phyloP scores from a whole-genome alignment of 2,113 vertebrate genomes.

The Entomyzon cyanotis region DNA sequence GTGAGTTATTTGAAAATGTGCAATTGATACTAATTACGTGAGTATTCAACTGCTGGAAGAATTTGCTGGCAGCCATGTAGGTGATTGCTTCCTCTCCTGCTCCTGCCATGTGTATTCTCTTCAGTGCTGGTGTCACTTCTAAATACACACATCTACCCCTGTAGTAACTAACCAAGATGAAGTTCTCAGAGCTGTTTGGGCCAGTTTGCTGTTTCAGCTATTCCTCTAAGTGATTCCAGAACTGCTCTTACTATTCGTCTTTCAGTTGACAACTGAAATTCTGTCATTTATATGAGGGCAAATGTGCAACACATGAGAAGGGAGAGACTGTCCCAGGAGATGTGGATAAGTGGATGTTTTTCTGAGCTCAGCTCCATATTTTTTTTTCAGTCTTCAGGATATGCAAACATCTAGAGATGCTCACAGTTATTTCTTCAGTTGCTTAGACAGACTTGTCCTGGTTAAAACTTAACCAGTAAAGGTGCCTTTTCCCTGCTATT shows the following conservation, averaged over 20 bases:
- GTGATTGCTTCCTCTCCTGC: background rate
- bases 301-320: background rate
- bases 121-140: background rate
- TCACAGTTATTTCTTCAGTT: background rate
- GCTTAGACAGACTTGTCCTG: background rate
- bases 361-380: background rate
- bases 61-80: background rate
- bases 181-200: background rate
- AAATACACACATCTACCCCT: background rate
- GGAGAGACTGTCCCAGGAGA: background rate
- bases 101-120: background rate
- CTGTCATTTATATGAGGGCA: background rate
- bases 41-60: background rate
- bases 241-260: background rate
- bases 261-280: background rate
- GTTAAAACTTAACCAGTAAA: background rate
- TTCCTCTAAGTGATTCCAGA: background rate
- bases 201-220: background rate
- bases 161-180: background rate
- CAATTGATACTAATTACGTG: background rate
- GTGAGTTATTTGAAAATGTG: background rate
- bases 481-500: background rate
- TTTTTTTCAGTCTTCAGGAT: background rate
- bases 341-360: background rate
- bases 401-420: background rate